Percentiles rank a stretch among this genome's conserved stretches.
phyloP scores from a whole-genome alignment of 92 coral and sea anemone genomes.

The Porites cylindrica region DNA sequence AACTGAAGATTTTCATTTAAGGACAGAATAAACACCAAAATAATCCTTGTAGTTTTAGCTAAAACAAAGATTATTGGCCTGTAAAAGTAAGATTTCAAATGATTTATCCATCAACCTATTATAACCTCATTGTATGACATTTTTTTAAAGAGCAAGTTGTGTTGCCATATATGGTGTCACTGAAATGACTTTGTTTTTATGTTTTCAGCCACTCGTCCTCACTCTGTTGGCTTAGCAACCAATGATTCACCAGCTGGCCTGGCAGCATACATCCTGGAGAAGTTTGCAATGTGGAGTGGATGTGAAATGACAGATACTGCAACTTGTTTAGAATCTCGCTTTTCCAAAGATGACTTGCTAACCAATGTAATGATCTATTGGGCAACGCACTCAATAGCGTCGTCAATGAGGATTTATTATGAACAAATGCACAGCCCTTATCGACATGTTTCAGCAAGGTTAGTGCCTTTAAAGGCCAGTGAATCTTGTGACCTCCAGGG shows the following conservation, averaged over 20 bases:
- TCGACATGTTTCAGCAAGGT: not conserved
- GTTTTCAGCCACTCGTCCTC: slow-evolving; percentile 86
- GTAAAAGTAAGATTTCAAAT: no score
- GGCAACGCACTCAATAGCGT: slow-evolving; percentile 76
- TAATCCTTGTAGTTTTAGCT: no score
- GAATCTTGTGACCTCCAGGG: no score
- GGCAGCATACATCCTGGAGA: slow-evolving; percentile 87
- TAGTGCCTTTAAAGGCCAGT: not conserved
- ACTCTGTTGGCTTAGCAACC: slow-evolving; percentile 80
- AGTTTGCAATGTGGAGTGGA: slow-evolving; percentile 86
- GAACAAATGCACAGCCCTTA: slow-evolving; percentile 48
- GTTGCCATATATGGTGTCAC: not conserved
- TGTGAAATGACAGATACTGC: slow-evolving; percentile 69
- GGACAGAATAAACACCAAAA: no score
- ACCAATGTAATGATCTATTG: slow-evolving; percentile 92
- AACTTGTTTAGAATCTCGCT: slow-evolving; percentile 77
- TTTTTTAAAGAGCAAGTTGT: no score
- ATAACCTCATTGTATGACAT: no score
- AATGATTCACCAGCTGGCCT: slow-evolving; percentile 94
- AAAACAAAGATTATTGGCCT: no score
- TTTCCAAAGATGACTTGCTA: slow-evolving; percentile 84
- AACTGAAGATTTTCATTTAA: no score
- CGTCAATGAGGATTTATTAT: slow-evolving; percentile 86
- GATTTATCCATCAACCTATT: no score
- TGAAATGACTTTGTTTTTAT: not conserved